Conservation (phyloP, 1,140 invertebrate species). For the Microplitis demolitor region DNA sequence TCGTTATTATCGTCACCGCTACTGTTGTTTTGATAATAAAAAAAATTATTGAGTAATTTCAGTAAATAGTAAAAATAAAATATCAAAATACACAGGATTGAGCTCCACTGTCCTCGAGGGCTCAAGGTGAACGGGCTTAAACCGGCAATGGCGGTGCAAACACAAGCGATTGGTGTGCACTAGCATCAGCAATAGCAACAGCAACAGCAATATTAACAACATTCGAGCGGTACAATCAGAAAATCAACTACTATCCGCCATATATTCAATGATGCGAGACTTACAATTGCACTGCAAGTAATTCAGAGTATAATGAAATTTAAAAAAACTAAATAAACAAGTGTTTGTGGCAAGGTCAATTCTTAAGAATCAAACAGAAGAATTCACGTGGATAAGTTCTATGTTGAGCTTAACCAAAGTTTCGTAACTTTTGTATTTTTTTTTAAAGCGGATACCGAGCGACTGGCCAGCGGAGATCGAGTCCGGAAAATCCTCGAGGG, state of each 20-base stretch:
- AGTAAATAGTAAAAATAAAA: background rate
- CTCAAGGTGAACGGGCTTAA: constrained; percentile 60
- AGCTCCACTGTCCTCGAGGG: constrained; percentile 52
- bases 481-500: constrained; percentile 35
- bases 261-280: constrained; percentile 8
- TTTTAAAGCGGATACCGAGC: background rate
- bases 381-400: background rate
- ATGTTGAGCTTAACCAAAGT: background rate
- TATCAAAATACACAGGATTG: constrained; percentile 22
- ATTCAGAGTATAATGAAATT: background rate
- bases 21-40: background rate
- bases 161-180: constrained; percentile 37
- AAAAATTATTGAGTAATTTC: background rate
- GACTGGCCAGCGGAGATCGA: background rate
- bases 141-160: constrained; percentile 48
- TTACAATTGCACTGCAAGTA: background rate
- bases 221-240: background rate
- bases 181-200: constrained; percentile 1
- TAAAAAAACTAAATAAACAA: background rate
- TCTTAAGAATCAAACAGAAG: background rate
- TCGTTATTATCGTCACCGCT: too few relatives aligned
- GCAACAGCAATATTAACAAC: too few relatives aligned
- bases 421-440: background rate
- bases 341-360: constrained; percentile 2
- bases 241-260: constrained; percentile 7